These are phyloP conservation scores for Lucinisca nassula DNA, from an alignment of 2,888 invertebrate genomes.

Conservation along the genomic window DNA sequence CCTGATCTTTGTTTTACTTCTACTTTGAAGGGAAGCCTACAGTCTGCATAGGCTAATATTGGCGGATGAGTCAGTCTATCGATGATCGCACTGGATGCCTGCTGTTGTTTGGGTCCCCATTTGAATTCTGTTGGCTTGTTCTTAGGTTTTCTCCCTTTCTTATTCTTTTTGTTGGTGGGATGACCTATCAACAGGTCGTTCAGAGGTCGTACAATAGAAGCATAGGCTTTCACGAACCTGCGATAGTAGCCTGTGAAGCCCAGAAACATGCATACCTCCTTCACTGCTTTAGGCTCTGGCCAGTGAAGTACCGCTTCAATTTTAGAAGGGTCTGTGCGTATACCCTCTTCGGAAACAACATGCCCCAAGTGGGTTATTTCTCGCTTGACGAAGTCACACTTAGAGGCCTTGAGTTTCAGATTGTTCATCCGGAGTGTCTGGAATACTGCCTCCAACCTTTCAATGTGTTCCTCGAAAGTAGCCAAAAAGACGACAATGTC, in stretches of 20 bases:
- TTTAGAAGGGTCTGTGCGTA: neutral
- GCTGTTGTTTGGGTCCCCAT: neutral
- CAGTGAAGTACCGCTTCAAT: neutral
- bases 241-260: constrained; percentile 33
- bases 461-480: constrained; percentile 45
- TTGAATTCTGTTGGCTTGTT: neutral
- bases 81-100: neutral
- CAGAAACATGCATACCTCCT: constrained; percentile 34
- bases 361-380: constrained; percentile 15
- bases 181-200: constrained; percentile 16
- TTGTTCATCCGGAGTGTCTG: constrained; percentile 1
- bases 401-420: constrained; percentile 42
- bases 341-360: constrained; percentile 2
- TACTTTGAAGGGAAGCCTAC: constrained; percentile 36
- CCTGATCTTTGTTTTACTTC: too few species aligned
- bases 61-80: constrained; percentile 11
- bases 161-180: neutral
- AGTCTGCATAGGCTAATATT: constrained; percentile 34
- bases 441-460: constrained; percentile 42
- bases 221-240: constrained; percentile 5
- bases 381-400: constrained; percentile 33
- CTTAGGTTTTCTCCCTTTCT: neutral
- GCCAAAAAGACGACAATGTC: constrained; percentile 56
- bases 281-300: constrained; percentile 1
- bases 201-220: neutral